Evolutionary conservation across 30 jellyfish, hydroid and myxozoan species (phyloP).

Genomic region (Sanderia malayensis): DNA sequence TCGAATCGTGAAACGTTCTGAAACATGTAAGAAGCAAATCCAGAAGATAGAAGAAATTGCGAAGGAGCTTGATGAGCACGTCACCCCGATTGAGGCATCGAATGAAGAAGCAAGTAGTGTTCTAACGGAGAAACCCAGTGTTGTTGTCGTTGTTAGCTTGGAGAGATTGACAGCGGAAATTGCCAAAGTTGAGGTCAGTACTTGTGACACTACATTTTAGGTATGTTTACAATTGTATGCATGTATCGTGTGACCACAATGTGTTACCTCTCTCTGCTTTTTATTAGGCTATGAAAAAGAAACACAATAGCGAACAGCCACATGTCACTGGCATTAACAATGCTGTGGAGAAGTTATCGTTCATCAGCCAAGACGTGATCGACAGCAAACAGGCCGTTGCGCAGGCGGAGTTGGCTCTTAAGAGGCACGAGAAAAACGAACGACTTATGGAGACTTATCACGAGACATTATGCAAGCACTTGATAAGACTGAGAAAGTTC

Average conservation of each 20-base stretch:
- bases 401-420: conserved; percentile 58
- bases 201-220: background rate
- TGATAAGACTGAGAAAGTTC: conserved; percentile 48
- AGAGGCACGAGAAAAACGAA: conserved; percentile 51
- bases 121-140: conserved; percentile 35
- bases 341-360: conserved; percentile 40
- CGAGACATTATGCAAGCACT: conserved; percentile 28
- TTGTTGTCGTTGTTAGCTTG: conserved; percentile 54
- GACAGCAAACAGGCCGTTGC: conserved; percentile 67
- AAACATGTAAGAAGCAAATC: conserved; percentile 35
- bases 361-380: conserved; percentile 45
- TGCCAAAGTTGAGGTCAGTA: conserved; percentile 55
- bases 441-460: conserved; percentile 32
- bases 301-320: conserved; percentile 17
- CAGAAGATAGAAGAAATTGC: conserved; percentile 67
- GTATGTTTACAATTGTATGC: background rate
- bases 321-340: conserved; percentile 25
- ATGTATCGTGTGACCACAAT: too few species aligned
- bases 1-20: conserved; percentile 47
- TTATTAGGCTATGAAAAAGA: conserved; percentile 59
- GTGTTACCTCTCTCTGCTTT: too few species aligned
- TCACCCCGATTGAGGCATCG: conserved; percentile 28
- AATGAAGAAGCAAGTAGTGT: conserved; percentile 38
- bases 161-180: conserved; percentile 43
- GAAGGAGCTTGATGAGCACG: conserved; percentile 52